Evolutionary conservation across 2,113 vertebrate species (phyloP), one percentile per base, ranked within the genome.

Genomic region (Blennius ocellaris): DNA sequence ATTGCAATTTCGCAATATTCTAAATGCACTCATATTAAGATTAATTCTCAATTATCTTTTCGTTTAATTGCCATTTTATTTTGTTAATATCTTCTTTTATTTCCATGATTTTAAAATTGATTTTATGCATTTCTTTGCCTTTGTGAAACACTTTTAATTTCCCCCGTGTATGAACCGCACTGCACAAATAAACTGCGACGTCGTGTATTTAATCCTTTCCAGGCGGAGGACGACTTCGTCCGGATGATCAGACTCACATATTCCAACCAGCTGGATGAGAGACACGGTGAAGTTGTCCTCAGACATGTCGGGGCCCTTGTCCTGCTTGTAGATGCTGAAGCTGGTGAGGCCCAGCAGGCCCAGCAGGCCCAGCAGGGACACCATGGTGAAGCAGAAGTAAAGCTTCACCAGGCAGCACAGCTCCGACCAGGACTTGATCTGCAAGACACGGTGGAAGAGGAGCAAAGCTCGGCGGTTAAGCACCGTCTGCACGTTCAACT

Each of bases 401-500:
- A 93, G 62, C 82, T 93, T 95, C 71, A 95, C 84, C 0, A 86
- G 86, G 16, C 78, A 57, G 0, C 94, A 89, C 3, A 96, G 90
- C 89, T 96, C 95, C 8, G 94, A 93, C 79, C 94, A 96, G 2
- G 67, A 83, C 15, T 96, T 96, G 58, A 95, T 94, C 96, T 96
- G 86, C 0, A 66, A 14, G 16, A 49, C 39, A 5, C 44, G 15
- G 44, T 17, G 6, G 36, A 38, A 47, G 17, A n/a, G 14, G 47
- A 45, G 4, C 21, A 4, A 30, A 30, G 21, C 21, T 2, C 21
- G 4, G 21, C 21, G 2, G 21, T 4, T 30, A 2, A 30, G 4
- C 21, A 30, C 21, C 21, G 21, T 30, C 21, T 30, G 21, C 2
- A 30, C 21, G 21, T 30, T 30, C 21, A 63, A 45, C 7, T 16